Evolutionary conservation across 2,888 invertebrate species (phyloP), one percentile per base, ranked within the genome.

Genomic region (Sarcophaga subvicina): DNA sequence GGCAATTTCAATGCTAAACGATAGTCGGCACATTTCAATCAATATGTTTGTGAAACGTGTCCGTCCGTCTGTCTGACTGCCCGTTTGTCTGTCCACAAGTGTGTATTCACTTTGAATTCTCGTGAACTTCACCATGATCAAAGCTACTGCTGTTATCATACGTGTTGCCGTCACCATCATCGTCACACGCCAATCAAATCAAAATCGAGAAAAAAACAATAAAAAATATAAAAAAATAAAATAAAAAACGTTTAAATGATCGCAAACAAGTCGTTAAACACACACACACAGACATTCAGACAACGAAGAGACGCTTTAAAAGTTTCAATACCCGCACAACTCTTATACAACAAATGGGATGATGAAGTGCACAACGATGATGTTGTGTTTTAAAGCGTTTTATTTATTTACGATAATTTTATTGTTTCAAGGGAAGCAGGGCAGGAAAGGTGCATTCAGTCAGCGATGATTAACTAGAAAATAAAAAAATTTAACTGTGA

Each of bases 141-240:
- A 22, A 27, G 60, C 37, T 69, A 70, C 82, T 76, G 54, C 64
- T 76, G 45, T 64, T 77, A 80, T 77, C 83, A 73, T 83, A 80
- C 78, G 75, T 59, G 67, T 81, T 83, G 84, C 71, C 84, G 81
- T 87, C 86, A 86, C 71, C 84, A 78, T 84, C 86, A 86, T 80
- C 76, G 73, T 83, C 84, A 80, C 84, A 83, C 86, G 86, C 83
- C 83, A 86, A 86, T 83, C 80, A 80, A 80, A 80, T 80, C 69
- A 66, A 78, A 70, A 76, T 27, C 27, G n/a, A 71, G 49, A 77
- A 10, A 83, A 78, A 63, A 69, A 66, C 66, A 71, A 37, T 64
- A 66, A 20, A 80, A 66, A 77, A 63, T 27, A 27, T 6, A 37
- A 64, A 54, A 25, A n/a, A 47, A 78, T 20, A 49, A 70, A 22